A percentile compares a stretch with the other conserved stretches of the same genome.
Conservation (phyloP, 2,888 invertebrate species). For the Dioctria linearis region DNA sequence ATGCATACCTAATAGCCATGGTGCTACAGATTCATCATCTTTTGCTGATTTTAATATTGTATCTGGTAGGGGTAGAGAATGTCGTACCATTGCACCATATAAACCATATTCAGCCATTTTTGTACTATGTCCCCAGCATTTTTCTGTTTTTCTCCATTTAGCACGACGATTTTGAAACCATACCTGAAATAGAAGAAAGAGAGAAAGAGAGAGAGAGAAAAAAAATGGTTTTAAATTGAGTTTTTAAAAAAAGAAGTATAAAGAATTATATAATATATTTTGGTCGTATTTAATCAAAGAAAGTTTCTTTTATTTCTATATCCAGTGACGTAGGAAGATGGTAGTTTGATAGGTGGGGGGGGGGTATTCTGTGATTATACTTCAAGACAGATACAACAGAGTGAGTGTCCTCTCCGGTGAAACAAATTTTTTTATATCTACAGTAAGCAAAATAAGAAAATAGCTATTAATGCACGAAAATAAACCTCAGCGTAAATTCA, state of each 20-base stretch:
- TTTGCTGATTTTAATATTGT: constrained; percentile 98
- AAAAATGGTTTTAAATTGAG: not conserved
- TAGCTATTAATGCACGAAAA: too few relatives aligned
- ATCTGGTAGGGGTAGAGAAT: constrained; percentile 97
- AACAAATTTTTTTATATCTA: too few relatives aligned
- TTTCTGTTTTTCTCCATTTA: constrained; percentile 99
- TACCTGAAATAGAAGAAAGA: constrained; percentile 79
- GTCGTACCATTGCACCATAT: constrained; percentile 99
- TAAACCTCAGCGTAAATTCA: too few relatives aligned
- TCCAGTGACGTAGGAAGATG: too few relatives aligned
- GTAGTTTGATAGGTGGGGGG: too few relatives aligned
- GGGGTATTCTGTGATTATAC: too few relatives aligned
- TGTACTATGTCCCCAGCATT: constrained; percentile 99
- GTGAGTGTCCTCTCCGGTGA: too few relatives aligned
- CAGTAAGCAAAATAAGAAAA: too few relatives aligned
- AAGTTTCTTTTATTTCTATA: too few relatives aligned
- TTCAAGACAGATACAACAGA: too few relatives aligned
- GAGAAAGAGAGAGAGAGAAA: not conserved
- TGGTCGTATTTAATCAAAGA: too few relatives aligned
- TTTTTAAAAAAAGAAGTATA: not conserved
- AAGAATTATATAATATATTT: too few relatives aligned
- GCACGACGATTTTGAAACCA: constrained; percentile 97
- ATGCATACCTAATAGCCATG: constrained; percentile 96
- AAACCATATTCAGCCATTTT: constrained; percentile 99
- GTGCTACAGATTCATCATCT: constrained; percentile 97